Conservation (phyloP, 2,888 invertebrate genomes). For the Xiphydria camelus region DNA sequence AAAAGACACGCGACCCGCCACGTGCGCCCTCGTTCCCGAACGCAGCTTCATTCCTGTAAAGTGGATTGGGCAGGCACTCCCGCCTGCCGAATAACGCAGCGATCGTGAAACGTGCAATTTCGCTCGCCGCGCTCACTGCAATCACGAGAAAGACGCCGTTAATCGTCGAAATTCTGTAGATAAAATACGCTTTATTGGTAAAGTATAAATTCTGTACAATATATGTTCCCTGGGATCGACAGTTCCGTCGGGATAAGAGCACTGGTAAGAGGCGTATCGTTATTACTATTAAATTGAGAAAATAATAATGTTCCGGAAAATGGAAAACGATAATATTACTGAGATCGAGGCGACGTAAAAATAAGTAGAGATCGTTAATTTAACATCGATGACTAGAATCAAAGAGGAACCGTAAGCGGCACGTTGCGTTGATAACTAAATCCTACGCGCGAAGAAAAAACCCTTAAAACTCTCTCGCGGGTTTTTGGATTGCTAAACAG, state of each 20-base stretch:
- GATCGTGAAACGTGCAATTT: no score
- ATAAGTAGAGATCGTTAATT: conserved; percentile 41
- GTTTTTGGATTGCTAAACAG: no score
- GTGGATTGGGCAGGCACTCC: no score
- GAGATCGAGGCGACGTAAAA: no score
- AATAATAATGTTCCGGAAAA: conserved; percentile 11
- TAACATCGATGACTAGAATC: conserved; percentile 52
- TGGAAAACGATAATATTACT: conserved; percentile 19
- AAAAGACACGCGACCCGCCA: conserved; percentile 49
- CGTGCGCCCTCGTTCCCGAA: conserved; percentile 40
- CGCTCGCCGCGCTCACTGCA: no score
- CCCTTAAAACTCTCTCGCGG: no score
- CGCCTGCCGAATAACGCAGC: no score
- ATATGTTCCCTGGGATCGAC: conserved; percentile 42
- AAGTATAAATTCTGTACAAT: conserved; percentile 51
- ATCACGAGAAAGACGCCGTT: no score
- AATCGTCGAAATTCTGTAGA: conserved; percentile 27
- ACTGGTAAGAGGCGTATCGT: conserved; percentile 38
- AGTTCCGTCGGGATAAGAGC: conserved; percentile 46
- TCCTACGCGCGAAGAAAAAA: no score
- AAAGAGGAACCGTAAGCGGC: conserved; percentile 47
- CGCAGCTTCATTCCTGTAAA: conserved; percentile 47
- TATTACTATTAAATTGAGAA: conserved; percentile 3
- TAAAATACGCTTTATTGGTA: conserved; percentile 55
- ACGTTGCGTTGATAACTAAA: no score